Conservation (phyloP, 2,797 vertebrate genomes). For the Rousettus madagascariensis region DNA sequence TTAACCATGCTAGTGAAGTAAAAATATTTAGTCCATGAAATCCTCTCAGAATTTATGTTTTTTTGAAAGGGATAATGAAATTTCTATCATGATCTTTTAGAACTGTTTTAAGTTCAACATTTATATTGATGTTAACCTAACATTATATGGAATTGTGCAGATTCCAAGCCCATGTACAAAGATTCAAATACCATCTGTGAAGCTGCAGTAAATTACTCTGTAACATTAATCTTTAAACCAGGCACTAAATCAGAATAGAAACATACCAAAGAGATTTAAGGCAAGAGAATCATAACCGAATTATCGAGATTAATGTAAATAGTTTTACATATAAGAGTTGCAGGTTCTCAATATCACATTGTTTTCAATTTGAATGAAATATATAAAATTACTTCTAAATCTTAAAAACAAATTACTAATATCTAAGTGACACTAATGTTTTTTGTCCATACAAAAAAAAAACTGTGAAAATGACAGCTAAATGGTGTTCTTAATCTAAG, state of each 20-base stretch:
- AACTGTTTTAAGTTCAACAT: slow-evolving; percentile 82
- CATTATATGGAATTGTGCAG: slow-evolving; percentile 72
- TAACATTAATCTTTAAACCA: slow-evolving; percentile 78
- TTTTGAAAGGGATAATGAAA: slow-evolving; percentile 72
- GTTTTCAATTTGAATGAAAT: slow-evolving; percentile 77
- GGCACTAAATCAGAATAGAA: slow-evolving; percentile 80
- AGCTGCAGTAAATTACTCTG: slow-evolving; percentile 76
- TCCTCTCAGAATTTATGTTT: slow-evolving; percentile 54
- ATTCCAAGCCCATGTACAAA: slow-evolving; percentile 69
- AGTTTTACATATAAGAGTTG: slow-evolving; percentile 81
- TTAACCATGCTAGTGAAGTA: slow-evolving; percentile 36
- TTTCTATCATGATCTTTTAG: slow-evolving; percentile 79
- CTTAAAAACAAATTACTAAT: slow-evolving; percentile 49
- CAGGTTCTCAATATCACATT: slow-evolving; percentile 83
- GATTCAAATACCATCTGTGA: slow-evolving; percentile 76
- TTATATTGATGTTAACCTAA: slow-evolving; percentile 80
- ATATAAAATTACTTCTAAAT: slow-evolving; percentile 39
- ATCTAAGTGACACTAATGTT: background rate
- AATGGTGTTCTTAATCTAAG: background rate
- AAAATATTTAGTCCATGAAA: slow-evolving; percentile 53
- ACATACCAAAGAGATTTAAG: slow-evolving; percentile 82
- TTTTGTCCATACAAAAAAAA: background rate
- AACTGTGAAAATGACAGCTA: background rate
- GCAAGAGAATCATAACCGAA: slow-evolving; percentile 84
- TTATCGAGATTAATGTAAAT: slow-evolving; percentile 84